Base-by-base conservation (phyloP, 2,113 vertebrate species). In the Erpornis zantholeuca region DNA sequence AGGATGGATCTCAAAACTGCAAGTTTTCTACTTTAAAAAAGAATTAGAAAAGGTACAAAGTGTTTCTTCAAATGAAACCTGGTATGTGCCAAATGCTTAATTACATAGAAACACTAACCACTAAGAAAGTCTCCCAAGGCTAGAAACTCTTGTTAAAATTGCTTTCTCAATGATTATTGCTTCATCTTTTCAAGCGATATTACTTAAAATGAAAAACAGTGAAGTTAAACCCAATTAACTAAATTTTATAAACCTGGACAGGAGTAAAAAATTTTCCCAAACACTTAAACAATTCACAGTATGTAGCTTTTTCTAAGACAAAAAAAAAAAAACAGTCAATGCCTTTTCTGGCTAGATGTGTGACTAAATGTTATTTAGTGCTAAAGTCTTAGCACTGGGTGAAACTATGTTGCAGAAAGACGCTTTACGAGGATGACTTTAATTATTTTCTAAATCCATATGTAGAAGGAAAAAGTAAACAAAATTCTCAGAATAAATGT, bases 41-140 rank as follows among this genome's bases (percentile, higher is more conserved):
- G 7, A 36, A 17, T 61, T 78, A 68, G 7, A 87, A 49, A 89
- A 76, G 16, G 6, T 60, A 82, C 13, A 82, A 77, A 86, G 40
- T 69, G 61, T 38, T 91, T 91, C 90, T 92, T 52, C 57, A 94
- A 87, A 76, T 68, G 44, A 96, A 95, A 81, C 42, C 59, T 50
- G 10, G 6, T 68, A 84, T 79, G 50, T 57, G 65, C 33, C 78
- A 94, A 93, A 84, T 61, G 28, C 28, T 91, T 95, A 65, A 84
- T 79, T 85, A 61, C 21, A 49, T 12, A 77, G 75, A 87, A 77
- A 76, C 35, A 72, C 9, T 36, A 81, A 75, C 22, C n/a, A 64
- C 56, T 50, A 71, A 59, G 50, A 80, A 92, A 78, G 24, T 57
- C 12, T 82, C 28, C 44, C 33, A 61, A 49, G 56, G 45, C 72